A percentile compares a stretch with the other conserved stretches of the same genome.
phyloP scores from a whole-genome alignment of 2,113 vertebrate species.

The Cololabis saira region DNA sequence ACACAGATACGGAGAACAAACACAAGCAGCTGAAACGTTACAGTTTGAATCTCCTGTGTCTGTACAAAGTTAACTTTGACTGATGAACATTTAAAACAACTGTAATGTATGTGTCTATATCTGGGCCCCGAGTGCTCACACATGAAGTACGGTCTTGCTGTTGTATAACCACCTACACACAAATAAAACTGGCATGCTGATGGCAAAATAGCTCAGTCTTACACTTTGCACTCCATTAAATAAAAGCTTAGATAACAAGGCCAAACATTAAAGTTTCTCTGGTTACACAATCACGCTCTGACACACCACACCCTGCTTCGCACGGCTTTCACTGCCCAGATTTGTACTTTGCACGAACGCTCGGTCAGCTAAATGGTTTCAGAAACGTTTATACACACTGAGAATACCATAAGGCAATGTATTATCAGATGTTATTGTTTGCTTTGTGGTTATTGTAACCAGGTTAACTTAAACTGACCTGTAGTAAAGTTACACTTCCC shows the following conservation, averaged over 20 bases:
- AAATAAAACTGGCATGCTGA: conserved; percentile 20
- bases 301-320: conserved; percentile 46
- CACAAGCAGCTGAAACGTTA: conserved; percentile 9
- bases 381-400: not conserved
- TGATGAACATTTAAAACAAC: conserved; percentile 5
- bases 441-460: not conserved
- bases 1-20: conserved; percentile 6
- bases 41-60: not conserved
- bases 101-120: conserved; percentile 4
- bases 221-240: conserved; percentile 34
- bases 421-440: not conserved
- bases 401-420: not conserved
- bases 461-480: not conserved
- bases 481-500: not conserved
- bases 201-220: conserved; percentile 18
- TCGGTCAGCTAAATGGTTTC: conserved; percentile 14
- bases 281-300: conserved; percentile 33
- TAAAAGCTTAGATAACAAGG: conserved; percentile 44
- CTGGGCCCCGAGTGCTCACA: conserved; percentile 1
- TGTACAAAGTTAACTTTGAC: conserved; percentile 16
- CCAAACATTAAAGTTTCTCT: conserved; percentile 54
- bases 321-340: conserved; percentile 25
- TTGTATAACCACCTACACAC: conserved; percentile 34
- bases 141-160: conserved; percentile 1
- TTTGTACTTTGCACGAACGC: conserved; percentile 31